Evolutionary conservation across 2,797 vertebrate genomes (phyloP).

Genomic region (Sorex maritimensis): DNA sequence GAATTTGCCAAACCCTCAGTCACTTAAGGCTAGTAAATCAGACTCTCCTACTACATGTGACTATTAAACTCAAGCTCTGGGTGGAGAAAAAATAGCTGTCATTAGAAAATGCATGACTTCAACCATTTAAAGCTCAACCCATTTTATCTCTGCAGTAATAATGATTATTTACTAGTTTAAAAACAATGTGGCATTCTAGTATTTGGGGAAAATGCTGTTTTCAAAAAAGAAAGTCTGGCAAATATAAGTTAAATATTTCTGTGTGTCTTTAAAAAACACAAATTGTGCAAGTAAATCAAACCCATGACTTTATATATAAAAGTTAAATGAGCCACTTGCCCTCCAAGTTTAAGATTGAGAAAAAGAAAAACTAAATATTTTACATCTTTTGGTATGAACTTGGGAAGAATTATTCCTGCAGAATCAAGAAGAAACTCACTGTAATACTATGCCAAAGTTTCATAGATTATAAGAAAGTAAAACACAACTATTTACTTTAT

Average conservation of each 20-base stretch:
- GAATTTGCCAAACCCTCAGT: background rate
- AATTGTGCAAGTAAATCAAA: no score
- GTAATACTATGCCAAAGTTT: no score
- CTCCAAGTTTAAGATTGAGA: no score
- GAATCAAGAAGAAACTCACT: no score
- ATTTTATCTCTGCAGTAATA: background rate
- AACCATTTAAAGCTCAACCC: background rate
- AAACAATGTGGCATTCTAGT: background rate
- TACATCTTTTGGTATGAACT: no score
- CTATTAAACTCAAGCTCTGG: background rate
- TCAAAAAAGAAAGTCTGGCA: background rate
- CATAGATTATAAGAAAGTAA: background rate
- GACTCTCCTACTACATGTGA: background rate
- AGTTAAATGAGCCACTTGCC: no score
- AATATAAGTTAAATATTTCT: background rate
- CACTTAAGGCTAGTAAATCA: background rate
- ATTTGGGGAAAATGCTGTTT: background rate
- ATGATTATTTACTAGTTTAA: background rate
- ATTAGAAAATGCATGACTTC: background rate
- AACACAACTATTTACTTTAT: background rate
- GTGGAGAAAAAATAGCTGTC: background rate
- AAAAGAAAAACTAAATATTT: no score
- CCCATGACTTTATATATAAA: no score
- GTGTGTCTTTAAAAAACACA: no score
- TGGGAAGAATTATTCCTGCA: no score